Conservation (phyloP, 2,888 invertebrate genomes). For the Dynastes maya region DNA sequence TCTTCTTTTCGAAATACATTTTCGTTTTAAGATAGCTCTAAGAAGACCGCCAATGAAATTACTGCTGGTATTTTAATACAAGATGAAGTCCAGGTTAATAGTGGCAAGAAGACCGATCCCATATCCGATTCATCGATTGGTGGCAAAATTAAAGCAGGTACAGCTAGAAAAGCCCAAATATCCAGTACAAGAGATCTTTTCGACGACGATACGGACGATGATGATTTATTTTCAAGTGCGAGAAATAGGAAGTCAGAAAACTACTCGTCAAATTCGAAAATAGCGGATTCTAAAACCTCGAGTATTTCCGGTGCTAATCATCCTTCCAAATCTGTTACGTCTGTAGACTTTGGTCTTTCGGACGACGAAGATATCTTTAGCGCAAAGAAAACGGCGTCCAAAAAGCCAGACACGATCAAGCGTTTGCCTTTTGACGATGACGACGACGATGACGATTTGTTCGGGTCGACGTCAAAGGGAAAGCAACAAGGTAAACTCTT, state of each 20-base stretch:
- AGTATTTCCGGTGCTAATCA: background rate
- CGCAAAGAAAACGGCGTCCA: conserved; percentile 52
- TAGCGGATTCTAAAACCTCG: background rate
- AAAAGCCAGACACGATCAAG: conserved; percentile 53
- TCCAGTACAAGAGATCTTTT: background rate
- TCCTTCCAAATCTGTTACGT: conserved; percentile 12
- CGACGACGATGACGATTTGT: conserved; percentile 60
- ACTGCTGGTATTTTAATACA: too few species aligned
- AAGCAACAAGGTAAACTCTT: conserved; percentile 20
- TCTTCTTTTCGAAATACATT: too few species aligned
- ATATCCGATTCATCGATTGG: too few species aligned
- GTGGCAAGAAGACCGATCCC: too few species aligned
- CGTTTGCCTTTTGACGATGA: conserved; percentile 61
- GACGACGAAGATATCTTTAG: conserved; percentile 60
- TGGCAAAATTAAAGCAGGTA: too few species aligned
- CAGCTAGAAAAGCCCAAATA: background rate
- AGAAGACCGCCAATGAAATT: too few species aligned
- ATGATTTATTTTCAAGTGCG: conserved; percentile 14
- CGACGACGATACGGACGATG: conserved; percentile 17
- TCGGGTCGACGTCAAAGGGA: conserved; percentile 2
- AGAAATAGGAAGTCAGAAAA: conserved; percentile 20
- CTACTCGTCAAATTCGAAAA: background rate
- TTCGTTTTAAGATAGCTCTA: too few species aligned
- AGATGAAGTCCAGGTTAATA: too few species aligned
- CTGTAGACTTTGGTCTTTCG: conserved; percentile 33